Percentiles rank a stretch among this genome's conserved stretches.
Evolutionary conservation across 1,140 invertebrate species (phyloP).

Genomic region (Lepidotrigona ventralis): DNA sequence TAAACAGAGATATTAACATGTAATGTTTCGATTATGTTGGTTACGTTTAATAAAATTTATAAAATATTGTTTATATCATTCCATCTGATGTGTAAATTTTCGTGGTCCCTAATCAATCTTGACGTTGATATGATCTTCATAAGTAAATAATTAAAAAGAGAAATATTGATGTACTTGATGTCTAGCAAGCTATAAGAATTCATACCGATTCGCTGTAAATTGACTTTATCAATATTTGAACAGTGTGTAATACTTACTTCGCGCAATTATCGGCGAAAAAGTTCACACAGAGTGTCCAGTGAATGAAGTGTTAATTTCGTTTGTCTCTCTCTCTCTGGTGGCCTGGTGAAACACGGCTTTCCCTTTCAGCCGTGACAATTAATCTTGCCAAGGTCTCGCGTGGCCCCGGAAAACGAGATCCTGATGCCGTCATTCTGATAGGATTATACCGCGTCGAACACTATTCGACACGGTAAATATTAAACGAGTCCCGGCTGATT

Average conservation of each 20-base stretch:
- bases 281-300: background rate
- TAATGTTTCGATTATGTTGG: no score
- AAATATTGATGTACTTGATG: no score
- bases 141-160: no score
- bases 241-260: background rate
- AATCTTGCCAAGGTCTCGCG: slow-evolving; percentile 4
- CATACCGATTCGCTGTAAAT: no score
- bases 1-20: no score
- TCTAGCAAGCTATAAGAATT: no score
- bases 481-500: background rate
- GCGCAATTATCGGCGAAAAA: background rate
- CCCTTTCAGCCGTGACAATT: background rate
- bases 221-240: no score
- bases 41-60: no score
- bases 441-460: slow-evolving; percentile 6
- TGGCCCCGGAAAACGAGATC: background rate
- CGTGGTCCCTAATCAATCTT: no score
- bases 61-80: no score
- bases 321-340: background rate
- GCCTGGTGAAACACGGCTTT: background rate
- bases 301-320: background rate
- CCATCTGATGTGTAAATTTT: no score
- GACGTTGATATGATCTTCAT: no score
- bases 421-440: background rate
- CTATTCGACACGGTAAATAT: slow-evolving; percentile 10